Percentiles rank a stretch among this genome's conserved stretches.
phyloP scores from a whole-genome alignment of 1,140 invertebrate species.

The Oedothorax gibbosus region DNA sequence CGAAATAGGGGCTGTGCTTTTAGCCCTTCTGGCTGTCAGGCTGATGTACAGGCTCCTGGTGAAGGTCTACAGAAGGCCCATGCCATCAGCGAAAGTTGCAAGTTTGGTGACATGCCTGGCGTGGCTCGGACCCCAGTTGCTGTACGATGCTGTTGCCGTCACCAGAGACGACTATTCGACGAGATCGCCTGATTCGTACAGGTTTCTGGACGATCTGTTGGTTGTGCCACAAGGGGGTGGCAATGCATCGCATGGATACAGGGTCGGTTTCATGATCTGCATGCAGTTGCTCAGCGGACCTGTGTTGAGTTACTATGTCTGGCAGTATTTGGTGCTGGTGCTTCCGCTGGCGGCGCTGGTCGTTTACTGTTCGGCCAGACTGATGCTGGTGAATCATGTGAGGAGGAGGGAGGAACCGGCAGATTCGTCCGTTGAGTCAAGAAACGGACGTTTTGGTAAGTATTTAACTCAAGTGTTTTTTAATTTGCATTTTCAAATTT shows the following conservation, averaged over 20 bases:
- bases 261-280: constrained; percentile 63
- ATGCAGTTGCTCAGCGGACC: constrained; percentile 57
- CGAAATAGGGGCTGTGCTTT: constrained; percentile 54
- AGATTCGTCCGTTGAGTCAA: constrained; percentile 22
- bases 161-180: constrained; percentile 36
- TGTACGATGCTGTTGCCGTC: constrained; percentile 56
- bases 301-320: constrained; percentile 60
- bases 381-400: constrained; percentile 30
- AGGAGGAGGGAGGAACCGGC: constrained; percentile 37
- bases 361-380: constrained; percentile 46
- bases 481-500: too few relatives aligned
- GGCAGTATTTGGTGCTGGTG: constrained; percentile 63
- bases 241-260: constrained; percentile 53
- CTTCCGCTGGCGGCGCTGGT: constrained; percentile 61
- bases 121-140: constrained; percentile 62
- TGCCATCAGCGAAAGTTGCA: constrained; percentile 24
- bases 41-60: constrained; percentile 52
- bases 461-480: not conserved
- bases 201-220: constrained; percentile 55
- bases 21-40: constrained; percentile 60
- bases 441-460: constrained; percentile 50
- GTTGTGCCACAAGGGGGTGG: constrained; percentile 35
- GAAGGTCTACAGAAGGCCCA: constrained; percentile 29
- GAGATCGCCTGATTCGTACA: constrained; percentile 36
- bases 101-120: constrained; percentile 51